These are phyloP conservation scores for Enteromius thamalakanensis DNA, from an alignment of 2,797 vertebrate species.

Conservation along the genomic window DNA sequence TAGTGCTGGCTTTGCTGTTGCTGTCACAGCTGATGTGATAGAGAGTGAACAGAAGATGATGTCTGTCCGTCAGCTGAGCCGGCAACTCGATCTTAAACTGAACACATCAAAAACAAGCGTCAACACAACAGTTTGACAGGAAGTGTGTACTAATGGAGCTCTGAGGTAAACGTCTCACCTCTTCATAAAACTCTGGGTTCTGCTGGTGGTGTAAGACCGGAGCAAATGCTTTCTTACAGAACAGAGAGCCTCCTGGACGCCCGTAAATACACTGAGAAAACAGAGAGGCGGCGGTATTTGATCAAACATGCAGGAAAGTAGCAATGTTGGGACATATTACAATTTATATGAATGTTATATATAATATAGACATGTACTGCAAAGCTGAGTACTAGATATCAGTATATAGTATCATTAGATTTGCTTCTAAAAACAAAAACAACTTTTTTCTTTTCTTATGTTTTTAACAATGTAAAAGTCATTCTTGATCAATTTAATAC, in stretches of 20 bases:
- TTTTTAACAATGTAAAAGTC: too few species aligned
- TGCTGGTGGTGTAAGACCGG: conserved; percentile 95
- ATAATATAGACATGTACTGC: too few species aligned
- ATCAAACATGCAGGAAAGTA: neutral
- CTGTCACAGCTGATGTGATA: conserved; percentile 95
- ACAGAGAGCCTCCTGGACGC: conserved; percentile 86
- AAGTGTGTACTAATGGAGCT: neutral
- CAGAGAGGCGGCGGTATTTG: neutral
- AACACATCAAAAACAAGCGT: neutral
- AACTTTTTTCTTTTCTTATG: too few species aligned
- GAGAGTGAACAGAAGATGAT: conserved; percentile 95
- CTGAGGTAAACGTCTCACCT: conserved; percentile 76
- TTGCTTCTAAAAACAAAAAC: too few species aligned
- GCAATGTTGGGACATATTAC: neutral
- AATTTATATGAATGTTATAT: too few species aligned
- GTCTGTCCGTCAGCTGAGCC: conserved; percentile 91
- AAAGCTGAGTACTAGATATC: too few species aligned
- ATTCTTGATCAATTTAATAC: too few species aligned
- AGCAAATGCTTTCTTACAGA: conserved; percentile 86
- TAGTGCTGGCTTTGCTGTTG: conserved; percentile 80
- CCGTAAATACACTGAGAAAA: conserved; percentile 90
- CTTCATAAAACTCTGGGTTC: conserved; percentile 97
- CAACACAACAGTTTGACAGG: neutral
- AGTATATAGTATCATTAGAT: too few species aligned
- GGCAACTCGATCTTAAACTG: conserved; percentile 81